A percentile compares a stretch with the other conserved stretches of the same genome.
phyloP scores from a whole-genome alignment of 2,888 invertebrate genomes.

The Chironomus riparius region DNA sequence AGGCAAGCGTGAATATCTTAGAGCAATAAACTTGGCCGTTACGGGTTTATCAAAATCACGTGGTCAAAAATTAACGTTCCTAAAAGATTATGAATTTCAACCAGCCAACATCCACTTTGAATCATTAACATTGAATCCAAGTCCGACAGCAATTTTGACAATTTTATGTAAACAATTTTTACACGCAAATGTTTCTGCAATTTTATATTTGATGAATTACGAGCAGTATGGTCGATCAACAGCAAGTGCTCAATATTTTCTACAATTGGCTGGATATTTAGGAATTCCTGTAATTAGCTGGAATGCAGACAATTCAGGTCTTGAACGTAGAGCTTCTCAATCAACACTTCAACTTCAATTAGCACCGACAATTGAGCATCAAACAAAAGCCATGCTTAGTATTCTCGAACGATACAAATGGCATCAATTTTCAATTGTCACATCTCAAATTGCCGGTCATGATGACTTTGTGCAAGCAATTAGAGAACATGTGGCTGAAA shows the following conservation, averaged over 20 bases:
- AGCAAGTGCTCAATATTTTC: slow-evolving; percentile 87
- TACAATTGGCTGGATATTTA: slow-evolving; percentile 84
- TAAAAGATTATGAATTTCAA: slow-evolving; percentile 55
- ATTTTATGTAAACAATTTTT: slow-evolving; percentile 84
- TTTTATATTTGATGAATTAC: slow-evolving; percentile 91
- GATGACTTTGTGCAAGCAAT: slow-evolving; percentile 94
- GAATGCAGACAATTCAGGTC: slow-evolving; percentile 95
- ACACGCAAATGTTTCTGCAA: slow-evolving; percentile 80
- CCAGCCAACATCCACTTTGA: slow-evolving; percentile 53
- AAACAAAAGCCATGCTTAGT: slow-evolving; percentile 91
- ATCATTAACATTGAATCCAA: slow-evolving; percentile 62
- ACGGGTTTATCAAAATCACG: slow-evolving; percentile 49
- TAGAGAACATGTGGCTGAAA: slow-evolving; percentile 72
- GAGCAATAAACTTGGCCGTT: slow-evolving; percentile 56
- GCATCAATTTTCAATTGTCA: slow-evolving; percentile 92
- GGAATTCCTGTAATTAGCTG: slow-evolving; percentile 95
- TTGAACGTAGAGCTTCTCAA: slow-evolving; percentile 70
- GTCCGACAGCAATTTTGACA: slow-evolving; percentile 75
- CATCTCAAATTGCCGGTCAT: slow-evolving; percentile 87
- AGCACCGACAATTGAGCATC: slow-evolving; percentile 94
- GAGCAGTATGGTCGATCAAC: slow-evolving; percentile 89
- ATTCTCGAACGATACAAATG: slow-evolving; percentile 92
- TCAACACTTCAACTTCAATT: slow-evolving; percentile 85
- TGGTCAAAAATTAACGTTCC: slow-evolving; percentile 50
- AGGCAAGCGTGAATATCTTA: slow-evolving; percentile 56